Conservation (phyloP, 2,113 vertebrate species). For the Microtus montanus region DNA sequence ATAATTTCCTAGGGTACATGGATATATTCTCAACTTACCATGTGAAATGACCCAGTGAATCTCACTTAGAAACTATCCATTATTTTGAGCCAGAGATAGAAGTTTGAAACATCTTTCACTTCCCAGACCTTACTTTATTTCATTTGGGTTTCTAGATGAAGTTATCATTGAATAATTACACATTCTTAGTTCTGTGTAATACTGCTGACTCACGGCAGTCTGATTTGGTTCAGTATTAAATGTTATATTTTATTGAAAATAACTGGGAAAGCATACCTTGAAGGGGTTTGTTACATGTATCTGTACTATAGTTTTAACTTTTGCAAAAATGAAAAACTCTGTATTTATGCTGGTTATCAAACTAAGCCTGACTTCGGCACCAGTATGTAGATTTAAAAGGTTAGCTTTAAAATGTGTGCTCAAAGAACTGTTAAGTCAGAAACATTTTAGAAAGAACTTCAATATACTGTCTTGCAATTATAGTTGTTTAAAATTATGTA, state of each 20-base stretch:
- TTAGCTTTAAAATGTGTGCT: not conserved
- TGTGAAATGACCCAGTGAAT: not conserved
- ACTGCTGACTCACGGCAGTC: not conserved
- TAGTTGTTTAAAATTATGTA: constrained; percentile 31
- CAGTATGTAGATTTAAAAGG: not conserved
- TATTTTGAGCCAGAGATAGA: not conserved
- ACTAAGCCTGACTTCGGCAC: constrained; percentile 6
- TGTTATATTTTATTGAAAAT: constrained; percentile 12
- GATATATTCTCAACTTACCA: not conserved
- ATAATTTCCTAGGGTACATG: not conserved
- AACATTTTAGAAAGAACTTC: constrained; percentile 31
- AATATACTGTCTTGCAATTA: not conserved
- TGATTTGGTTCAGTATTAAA: not conserved
- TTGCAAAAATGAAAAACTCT: constrained; percentile 3
- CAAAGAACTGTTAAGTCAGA: not conserved
- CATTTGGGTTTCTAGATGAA: not conserved
- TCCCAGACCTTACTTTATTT: not conserved
- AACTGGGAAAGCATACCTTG: constrained; percentile 1
- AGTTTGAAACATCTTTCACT: not conserved
- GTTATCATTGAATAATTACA: not conserved
- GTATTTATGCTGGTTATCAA: not conserved
- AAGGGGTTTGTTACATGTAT: not conserved
- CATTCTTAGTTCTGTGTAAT: not conserved
- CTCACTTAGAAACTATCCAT: not conserved
- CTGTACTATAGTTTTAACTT: not conserved